These are phyloP conservation scores for Pseudoatta argentina DNA, from an alignment of 1,140 invertebrate genomes.

Conservation along the genomic window DNA sequence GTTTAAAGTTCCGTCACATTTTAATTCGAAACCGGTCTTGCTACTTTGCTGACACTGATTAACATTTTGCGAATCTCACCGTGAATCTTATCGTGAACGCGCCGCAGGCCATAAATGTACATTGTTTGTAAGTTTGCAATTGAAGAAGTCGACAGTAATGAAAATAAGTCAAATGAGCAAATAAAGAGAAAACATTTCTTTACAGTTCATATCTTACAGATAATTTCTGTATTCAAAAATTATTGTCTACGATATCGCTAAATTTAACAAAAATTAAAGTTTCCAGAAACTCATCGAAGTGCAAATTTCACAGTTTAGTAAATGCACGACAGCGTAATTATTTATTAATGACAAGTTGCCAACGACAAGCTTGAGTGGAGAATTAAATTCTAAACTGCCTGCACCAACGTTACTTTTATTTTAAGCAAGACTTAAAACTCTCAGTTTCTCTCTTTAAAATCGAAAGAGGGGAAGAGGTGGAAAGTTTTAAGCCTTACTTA, in stretches of 20 bases:
- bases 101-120: background rate
- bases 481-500: too few relatives aligned
- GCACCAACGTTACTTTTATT: too few relatives aligned
- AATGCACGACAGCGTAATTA: background rate
- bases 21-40: slow-evolving; percentile 55
- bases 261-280: background rate
- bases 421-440: too few relatives aligned
- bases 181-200: background rate
- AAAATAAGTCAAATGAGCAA: background rate
- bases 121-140: slow-evolving; percentile 46
- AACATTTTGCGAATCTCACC: slow-evolving; percentile 29
- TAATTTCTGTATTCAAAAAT: background rate
- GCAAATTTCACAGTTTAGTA: background rate
- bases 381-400: background rate
- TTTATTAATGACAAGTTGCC: background rate
- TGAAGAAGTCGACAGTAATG: background rate
- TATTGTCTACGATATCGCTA: background rate
- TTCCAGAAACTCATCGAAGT: background rate
- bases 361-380: background rate
- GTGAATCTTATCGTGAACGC: slow-evolving; percentile 27
- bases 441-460: too few relatives aligned
- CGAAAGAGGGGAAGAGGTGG: too few relatives aligned
- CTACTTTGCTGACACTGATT: slow-evolving; percentile 29
- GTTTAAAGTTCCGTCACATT: slow-evolving; percentile 70
- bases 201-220: background rate